These are phyloP conservation scores for Salminus brasiliensis DNA, from an alignment of 2,113 vertebrate species.

Conservation along the genomic window DNA sequence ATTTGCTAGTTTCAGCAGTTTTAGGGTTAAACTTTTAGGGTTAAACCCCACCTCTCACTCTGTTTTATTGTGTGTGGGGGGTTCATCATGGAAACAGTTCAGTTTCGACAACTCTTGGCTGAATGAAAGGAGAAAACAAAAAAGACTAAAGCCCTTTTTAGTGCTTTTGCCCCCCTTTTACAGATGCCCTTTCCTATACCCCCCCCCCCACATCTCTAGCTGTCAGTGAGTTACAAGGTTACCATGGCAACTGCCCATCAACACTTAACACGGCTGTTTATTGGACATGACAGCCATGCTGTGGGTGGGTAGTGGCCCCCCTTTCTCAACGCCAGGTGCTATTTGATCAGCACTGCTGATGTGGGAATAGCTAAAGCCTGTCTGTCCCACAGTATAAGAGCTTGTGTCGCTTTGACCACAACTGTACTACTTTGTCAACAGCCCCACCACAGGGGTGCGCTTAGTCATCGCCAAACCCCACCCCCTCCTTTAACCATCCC, in stretches of 20 bases:
- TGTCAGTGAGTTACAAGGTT: constrained; percentile 48
- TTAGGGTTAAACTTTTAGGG: not conserved
- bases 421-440: too few species aligned
- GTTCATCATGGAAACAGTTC: constrained; percentile 11
- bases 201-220: constrained; percentile 23
- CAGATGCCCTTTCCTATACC: not conserved
- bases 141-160: constrained; percentile 7
- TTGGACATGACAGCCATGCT: constrained; percentile 50
- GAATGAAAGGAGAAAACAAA: not conserved
- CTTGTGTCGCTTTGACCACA: constrained; percentile 35
- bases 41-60: constrained; percentile 5
- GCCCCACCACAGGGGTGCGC: not conserved
- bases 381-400: constrained; percentile 10
- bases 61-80: constrained; percentile 11
- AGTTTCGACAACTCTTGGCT: not conserved
- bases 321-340: constrained; percentile 70
- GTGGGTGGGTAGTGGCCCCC: constrained; percentile 42
- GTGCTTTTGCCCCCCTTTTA: constrained; percentile 29
- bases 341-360: constrained; percentile 60
- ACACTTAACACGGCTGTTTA: constrained; percentile 45
- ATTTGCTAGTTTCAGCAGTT: not conserved
- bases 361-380: constrained; percentile 43
- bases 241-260: constrained; percentile 58
- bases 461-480: not conserved
- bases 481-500: not conserved